phyloP scores from a whole-genome alignment of 2,113 vertebrate species.

The Nothobranchius kuhntae region DNA sequence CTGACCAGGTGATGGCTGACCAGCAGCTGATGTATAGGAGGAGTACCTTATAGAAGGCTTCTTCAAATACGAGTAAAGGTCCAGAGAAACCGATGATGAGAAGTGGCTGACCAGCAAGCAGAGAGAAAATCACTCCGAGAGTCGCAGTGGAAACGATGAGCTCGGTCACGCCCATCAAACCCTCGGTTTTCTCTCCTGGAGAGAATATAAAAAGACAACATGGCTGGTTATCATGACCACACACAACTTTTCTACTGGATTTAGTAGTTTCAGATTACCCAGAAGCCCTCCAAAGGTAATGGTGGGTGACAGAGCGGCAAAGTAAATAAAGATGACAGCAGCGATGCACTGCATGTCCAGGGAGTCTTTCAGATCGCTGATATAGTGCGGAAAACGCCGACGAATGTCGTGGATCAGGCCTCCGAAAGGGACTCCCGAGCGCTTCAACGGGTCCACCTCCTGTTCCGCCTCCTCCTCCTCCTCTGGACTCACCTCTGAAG shows the following conservation, averaged over 20 bases:
- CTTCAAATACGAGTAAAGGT: slow-evolving; percentile 95
- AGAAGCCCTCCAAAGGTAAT: slow-evolving; percentile 98
- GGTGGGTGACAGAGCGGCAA: slow-evolving; percentile 95
- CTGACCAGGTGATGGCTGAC: neutral
- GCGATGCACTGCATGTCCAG: slow-evolving; percentile 93
- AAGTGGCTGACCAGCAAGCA: slow-evolving; percentile 92
- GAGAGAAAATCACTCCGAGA: slow-evolving; percentile 91
- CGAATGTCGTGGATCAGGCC: slow-evolving; percentile 94
- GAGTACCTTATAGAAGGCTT: slow-evolving; percentile 93
- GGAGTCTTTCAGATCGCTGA: slow-evolving; percentile 91
- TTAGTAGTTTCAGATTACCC: slow-evolving; percentile 77
- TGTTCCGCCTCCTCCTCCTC: slow-evolving; percentile 84
- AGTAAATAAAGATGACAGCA: slow-evolving; percentile 97
- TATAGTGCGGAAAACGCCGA: slow-evolving; percentile 91
- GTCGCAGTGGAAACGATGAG: slow-evolving; percentile 94
- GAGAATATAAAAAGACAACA: neutral
- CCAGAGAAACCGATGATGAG: slow-evolving; percentile 97
- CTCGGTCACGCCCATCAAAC: slow-evolving; percentile 97
- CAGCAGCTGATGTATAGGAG: neutral
- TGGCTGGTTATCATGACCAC: neutral
- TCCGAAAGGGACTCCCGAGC: slow-evolving; percentile 91
- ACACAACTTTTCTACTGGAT: no score
- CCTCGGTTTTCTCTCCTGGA: slow-evolving; percentile 95
- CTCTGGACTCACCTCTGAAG: slow-evolving; percentile 79
- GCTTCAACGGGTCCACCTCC: slow-evolving; percentile 89